Conservation (phyloP, 1,140 invertebrate genomes). For the Bombyx mori region DNA sequence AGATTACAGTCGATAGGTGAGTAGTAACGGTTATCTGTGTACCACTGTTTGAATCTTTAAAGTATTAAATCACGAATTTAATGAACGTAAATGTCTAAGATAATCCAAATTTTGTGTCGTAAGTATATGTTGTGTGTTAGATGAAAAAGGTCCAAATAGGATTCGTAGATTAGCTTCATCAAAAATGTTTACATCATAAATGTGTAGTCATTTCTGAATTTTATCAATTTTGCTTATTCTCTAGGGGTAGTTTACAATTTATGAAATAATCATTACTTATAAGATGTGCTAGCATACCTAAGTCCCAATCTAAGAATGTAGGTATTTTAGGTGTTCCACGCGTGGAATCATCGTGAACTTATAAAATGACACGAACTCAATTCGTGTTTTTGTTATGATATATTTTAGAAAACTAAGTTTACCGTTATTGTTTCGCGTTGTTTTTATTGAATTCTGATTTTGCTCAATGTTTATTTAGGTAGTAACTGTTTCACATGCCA, state of each 20-base stretch:
- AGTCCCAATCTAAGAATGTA: slow-evolving; percentile 55
- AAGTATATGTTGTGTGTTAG: slow-evolving; percentile 32
- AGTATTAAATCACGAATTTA: slow-evolving; percentile 2
- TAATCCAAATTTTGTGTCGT: neutral
- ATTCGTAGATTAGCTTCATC: slow-evolving; percentile 17
- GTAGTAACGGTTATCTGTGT: too few species aligned
- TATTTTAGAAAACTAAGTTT: neutral
- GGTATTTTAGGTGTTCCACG: slow-evolving; percentile 8
- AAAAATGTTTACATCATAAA: slow-evolving; percentile 12
- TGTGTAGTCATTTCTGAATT: too few species aligned
- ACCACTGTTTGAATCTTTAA: too few species aligned
- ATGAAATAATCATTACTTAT: neutral
- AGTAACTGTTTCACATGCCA: slow-evolving; percentile 2
- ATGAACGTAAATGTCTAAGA: slow-evolving; percentile 5
- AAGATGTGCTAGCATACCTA: slow-evolving; percentile 3
- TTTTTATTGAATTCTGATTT: neutral
- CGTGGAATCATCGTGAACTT: too few species aligned
- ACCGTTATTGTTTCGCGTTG: neutral
- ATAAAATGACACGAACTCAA: too few species aligned
- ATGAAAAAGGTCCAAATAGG: slow-evolving; percentile 52
- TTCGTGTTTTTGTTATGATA: too few species aligned
- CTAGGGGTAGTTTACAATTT: too few species aligned
- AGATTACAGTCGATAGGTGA: too few species aligned
- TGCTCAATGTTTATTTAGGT: neutral
- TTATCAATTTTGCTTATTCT: too few species aligned